Evolutionary conservation across 2,113 vertebrate species (phyloP).

Genomic region (Melozone crissalis): DNA sequence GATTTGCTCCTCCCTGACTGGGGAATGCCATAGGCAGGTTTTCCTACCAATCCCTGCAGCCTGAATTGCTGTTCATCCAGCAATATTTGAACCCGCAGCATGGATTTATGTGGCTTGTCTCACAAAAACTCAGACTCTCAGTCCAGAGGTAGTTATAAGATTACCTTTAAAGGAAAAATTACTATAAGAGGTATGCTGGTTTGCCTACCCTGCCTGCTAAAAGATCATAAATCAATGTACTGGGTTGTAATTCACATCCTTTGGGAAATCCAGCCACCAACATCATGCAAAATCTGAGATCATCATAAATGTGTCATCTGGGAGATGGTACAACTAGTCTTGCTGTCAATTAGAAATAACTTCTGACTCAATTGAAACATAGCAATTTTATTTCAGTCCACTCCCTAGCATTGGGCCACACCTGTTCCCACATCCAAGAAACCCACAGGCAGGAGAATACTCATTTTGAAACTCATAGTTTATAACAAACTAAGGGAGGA

Average conservation of each 20-base stretch:
- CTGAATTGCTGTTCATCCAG: not conserved
- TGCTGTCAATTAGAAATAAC: not conserved
- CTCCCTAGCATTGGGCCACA: not conserved
- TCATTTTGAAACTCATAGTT: not conserved
- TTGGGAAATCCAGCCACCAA: not conserved
- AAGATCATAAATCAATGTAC: not conserved
- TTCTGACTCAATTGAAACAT: not conserved
- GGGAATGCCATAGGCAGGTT: not conserved
- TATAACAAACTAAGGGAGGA: not conserved
- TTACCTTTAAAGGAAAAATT: not conserved
- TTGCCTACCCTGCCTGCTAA: not conserved
- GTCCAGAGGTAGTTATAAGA: not conserved
- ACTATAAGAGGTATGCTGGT: not conserved
- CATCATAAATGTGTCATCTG: not conserved
- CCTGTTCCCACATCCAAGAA: not conserved
- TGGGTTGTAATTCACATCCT: not conserved
- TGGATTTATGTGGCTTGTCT: not conserved
- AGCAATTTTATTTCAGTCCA: not conserved
- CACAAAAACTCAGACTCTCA: not conserved
- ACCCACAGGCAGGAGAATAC: not conserved
- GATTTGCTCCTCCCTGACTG: not conserved
- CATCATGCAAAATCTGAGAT: not conserved
- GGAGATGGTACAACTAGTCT: not conserved
- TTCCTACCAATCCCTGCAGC: rapidly evolving
- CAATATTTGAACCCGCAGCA: not conserved